These are phyloP conservation scores for Helogale parvula DNA, from an alignment of 2,113 vertebrate genomes.

Conservation along the genomic window DNA sequence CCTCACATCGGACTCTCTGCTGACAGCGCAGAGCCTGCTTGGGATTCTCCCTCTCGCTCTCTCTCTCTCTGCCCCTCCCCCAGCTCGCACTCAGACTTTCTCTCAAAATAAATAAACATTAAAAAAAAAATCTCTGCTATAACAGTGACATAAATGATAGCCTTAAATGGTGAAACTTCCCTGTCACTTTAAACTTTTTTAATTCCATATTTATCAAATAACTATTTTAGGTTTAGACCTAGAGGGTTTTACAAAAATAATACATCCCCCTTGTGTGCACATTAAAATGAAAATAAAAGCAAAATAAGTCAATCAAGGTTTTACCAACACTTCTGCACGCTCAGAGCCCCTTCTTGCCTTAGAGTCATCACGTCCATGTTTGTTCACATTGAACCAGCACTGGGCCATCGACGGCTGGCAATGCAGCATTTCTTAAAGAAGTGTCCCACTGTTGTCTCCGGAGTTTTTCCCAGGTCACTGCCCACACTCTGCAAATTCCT, in stretches of 20 bases:
- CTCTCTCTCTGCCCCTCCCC: no score
- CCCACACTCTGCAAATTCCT: background rate
- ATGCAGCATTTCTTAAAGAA: background rate
- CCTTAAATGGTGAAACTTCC: background rate
- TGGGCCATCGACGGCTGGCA: accelerated
- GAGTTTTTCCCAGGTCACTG: background rate
- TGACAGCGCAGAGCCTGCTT: no score
- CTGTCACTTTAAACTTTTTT: background rate
- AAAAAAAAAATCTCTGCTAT: background rate
- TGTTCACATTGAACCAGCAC: accelerated
- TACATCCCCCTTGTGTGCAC: background rate
- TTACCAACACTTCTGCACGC: background rate
- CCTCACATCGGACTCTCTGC: no score
- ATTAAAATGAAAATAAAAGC: background rate
- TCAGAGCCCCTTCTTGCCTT: background rate
- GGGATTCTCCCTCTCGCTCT: no score
- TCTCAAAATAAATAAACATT: no score
- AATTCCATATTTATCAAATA: background rate
- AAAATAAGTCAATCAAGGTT: background rate
- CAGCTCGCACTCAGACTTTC: no score
- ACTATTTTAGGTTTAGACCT: background rate
- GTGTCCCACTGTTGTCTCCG: background rate
- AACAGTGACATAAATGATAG: background rate
- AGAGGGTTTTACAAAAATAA: background rate
- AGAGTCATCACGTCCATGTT: accelerated